Base-by-base conservation (phyloP, 2,888 invertebrate species). In the Catocala sponsa region DNA sequence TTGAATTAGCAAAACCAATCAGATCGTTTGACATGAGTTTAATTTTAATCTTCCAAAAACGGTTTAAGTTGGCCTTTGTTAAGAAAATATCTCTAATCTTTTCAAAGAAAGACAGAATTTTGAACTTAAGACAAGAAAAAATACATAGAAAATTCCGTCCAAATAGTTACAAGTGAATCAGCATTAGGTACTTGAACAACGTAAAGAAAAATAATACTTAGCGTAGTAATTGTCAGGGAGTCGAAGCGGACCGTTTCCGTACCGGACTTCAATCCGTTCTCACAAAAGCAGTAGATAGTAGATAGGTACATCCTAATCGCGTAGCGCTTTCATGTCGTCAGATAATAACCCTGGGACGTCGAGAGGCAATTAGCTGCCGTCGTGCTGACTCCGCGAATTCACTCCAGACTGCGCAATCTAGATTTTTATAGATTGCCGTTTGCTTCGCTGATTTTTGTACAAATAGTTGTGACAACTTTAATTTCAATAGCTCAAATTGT, bases 351-450 rank as follows among this genome's bases (percentile, higher is more conserved):
- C 49, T 48, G 50, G 58, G 50, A 72, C 61, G 66, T 58, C 67
- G 58, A 76, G 77, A 63, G 64, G 65, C 74, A 77, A 77, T 79
- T 77, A 77, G 71, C 55, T 41, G 35, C 13, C 54, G 35, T 65
- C 59, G 57, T 46, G 74, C 68, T 68, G 71, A 76, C 59, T 79
- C 60, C 15, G 55, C 77, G 57, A 73, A 76, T 68, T 52, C 53
- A 70, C 70, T 62, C 68, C 63, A 72, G 65, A 76, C 79, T 65
- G 62, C 68, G 6, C 35, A 68, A 72, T 78, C 68, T 78, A 71
- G 57, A 65, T 65, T 68, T 75, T 74, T 63, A 75, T 65, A 76
- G 73, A 73, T 73, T 69, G 62, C 63, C 52, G 51, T 76, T 75
- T 25, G 50, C 35, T 4, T 66, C 13, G 60, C 0, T 13, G 41